phyloP scores from a whole-genome alignment of 2,888 invertebrate genomes.

The Pyrrhosoma nymphula region DNA sequence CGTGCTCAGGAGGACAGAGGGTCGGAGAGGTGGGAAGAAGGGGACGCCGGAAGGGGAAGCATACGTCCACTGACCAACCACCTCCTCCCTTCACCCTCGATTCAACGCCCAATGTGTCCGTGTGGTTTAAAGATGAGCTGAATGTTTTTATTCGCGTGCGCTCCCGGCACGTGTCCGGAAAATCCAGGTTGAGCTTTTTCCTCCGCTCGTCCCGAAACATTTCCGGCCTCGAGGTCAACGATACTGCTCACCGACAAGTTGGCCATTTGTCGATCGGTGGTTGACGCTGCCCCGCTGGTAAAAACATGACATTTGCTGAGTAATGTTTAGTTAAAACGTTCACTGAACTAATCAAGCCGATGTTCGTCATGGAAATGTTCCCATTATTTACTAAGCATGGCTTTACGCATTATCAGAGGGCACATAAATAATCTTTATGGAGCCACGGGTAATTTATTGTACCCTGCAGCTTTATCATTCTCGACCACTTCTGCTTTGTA shows the following conservation, averaged over 20 bases:
- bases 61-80: too few relatives aligned
- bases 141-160: slow-evolving; percentile 4
- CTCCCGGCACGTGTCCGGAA: not conserved
- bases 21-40: not conserved
- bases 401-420: too few relatives aligned
- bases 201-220: not conserved
- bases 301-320: not conserved
- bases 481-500: too few relatives aligned
- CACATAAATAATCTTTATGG: too few relatives aligned
- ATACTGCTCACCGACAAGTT: not conserved
- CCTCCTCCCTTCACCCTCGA: not conserved
- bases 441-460: too few relatives aligned
- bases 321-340: not conserved
- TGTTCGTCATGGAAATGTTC: not conserved
- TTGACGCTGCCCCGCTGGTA: not conserved
- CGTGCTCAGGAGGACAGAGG: not conserved
- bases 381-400: too few relatives aligned
- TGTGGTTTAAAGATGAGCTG: slow-evolving; percentile 27
- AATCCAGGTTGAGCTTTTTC: not conserved
- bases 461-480: too few relatives aligned
- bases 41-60: not conserved
- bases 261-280: not conserved
- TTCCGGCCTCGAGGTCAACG: not conserved
- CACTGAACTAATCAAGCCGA: not conserved
- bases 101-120: not conserved